A percentile compares a stretch with the other conserved stretches of the same genome.
phyloP scores from a whole-genome alignment of 1,140 invertebrate genomes.

The Streblospio benedicti region DNA sequence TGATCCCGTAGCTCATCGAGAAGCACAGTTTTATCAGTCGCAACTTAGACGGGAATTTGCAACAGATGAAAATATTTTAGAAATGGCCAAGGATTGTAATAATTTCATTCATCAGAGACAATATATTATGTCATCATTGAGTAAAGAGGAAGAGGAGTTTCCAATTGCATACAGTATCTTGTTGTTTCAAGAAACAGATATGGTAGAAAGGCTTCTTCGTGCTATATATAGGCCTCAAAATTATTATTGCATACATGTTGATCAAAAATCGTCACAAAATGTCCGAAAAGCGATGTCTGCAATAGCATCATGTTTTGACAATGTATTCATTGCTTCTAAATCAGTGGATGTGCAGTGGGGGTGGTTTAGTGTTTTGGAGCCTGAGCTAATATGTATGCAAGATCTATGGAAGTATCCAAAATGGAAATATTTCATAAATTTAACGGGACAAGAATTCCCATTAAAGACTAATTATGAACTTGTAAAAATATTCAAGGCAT shows the following conservation, averaged over 20 bases:
- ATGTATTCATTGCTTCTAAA: conserved; percentile 6
- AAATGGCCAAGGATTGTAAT: background rate
- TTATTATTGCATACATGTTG: conserved; percentile 36
- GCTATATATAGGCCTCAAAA: conserved; percentile 36
- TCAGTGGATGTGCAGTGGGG: conserved; percentile 17
- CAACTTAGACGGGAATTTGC: no score
- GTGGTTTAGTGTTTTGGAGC: conserved; percentile 25
- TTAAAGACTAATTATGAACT: conserved; percentile 15
- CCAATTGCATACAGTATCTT: conserved; percentile 13
- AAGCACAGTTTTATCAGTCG: no score
- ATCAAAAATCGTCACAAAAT: background rate
- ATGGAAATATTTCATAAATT: conserved; percentile 17
- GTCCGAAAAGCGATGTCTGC: conserved; percentile 14
- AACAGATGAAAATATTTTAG: no score
- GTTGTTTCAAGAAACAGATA: conserved; percentile 7
- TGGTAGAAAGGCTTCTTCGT: conserved; percentile 28
- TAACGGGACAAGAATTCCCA: conserved; percentile 13
- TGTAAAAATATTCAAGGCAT: conserved; percentile 11
- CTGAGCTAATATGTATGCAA: conserved; percentile 34
- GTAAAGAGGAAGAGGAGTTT: conserved; percentile 12
- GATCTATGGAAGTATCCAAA: conserved; percentile 25
- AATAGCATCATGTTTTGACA: conserved; percentile 12
- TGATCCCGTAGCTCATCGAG: no score
- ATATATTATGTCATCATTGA: background rate
- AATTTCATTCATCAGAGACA: background rate